Base-by-base conservation (phyloP, 2,888 invertebrate genomes). In the Baronia brevicornis region DNA sequence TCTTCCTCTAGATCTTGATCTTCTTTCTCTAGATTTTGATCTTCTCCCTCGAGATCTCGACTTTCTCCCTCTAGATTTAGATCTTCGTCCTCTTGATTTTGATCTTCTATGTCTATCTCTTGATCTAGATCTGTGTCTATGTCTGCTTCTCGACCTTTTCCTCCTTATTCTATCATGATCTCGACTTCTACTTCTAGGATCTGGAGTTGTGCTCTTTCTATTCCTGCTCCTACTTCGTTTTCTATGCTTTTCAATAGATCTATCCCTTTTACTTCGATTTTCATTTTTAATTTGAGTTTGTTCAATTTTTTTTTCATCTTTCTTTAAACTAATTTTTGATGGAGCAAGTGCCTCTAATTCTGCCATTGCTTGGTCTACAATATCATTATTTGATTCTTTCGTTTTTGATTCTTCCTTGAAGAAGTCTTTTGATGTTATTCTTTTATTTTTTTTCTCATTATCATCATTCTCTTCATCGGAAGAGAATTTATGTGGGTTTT, bases 341-440 rank as follows among this genome's bases (percentile, higher is more conserved):
- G 94, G 94, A 2, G 94, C 95, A 12, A 94, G 73, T 2, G 94
- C 92, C 73, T 95, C 95, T 28, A 96, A 75, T 43, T 92, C 92
- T 8, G 94, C 90, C 94, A 95, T 94, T 2, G 93, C 90, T 58
- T 93, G 90, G 46, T 91, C 90, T n/a, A 93, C 90, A 26, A 89
- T 74, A 48, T 86, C 84, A 53, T 73, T 74, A 44, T 48, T 62
- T 9, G 48, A 30, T 4, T 33, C 38, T 36, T 55, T 59, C 13
- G 18, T 41, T 48, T 68, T 72, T 7, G 54, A 50, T 54, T 84
- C 75, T 32, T 68, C 62, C 56, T 79, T 82, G 32, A 84, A 80
- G 38, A 80, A 62, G 26, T 82, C 77, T 44, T 78, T 78, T 23
- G 75, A 64, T 20, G 80, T 84, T 15, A 79, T 44, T 54, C 67